A percentile compares a stretch with the other conserved stretches of the same genome.
phyloP scores from a whole-genome alignment of 2,113 vertebrate species.

The Antechinus flavipes region DNA sequence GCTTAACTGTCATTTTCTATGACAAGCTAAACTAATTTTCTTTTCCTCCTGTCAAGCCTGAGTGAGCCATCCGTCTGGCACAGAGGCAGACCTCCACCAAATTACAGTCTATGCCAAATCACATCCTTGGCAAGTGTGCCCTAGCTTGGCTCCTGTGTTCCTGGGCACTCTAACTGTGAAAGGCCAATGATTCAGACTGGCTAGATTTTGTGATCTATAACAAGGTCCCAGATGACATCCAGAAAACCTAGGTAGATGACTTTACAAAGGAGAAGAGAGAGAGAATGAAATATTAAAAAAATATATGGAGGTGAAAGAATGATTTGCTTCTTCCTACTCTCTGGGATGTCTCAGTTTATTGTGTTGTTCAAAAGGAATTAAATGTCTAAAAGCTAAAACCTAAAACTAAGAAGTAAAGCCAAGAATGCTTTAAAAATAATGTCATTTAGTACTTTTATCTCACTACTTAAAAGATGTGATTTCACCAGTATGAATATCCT shows the following conservation, averaged over 20 bases:
- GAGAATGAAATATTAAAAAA: not conserved
- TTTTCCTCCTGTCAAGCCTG: not conserved
- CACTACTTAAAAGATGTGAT: not conserved
- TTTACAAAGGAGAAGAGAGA: not conserved
- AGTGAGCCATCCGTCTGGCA: not conserved
- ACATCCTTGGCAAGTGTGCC: not conserved
- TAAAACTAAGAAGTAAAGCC: constrained; percentile 25
- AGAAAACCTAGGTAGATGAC: not conserved
- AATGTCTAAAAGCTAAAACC: constrained; percentile 11
- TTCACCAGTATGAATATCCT: not conserved
- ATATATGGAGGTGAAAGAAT: not conserved
- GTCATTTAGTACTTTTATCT: not conserved
- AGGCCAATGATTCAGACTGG: constrained; percentile 64
- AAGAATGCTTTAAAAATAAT: constrained; percentile 3
- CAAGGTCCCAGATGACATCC: not conserved
- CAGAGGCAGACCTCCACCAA: not conserved
- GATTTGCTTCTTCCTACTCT: not conserved
- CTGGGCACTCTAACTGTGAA: not conserved
- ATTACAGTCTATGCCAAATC: not conserved
- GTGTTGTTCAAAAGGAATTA: not conserved
- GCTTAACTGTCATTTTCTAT: not conserved
- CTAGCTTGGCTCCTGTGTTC: not conserved
- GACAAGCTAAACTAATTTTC: not conserved
- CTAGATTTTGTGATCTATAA: not conserved
- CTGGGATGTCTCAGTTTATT: not conserved